Evolutionary conservation across 1,140 invertebrate species (phyloP), one percentile per base, ranked within the genome.

Genomic region (Planococcus citri): DNA sequence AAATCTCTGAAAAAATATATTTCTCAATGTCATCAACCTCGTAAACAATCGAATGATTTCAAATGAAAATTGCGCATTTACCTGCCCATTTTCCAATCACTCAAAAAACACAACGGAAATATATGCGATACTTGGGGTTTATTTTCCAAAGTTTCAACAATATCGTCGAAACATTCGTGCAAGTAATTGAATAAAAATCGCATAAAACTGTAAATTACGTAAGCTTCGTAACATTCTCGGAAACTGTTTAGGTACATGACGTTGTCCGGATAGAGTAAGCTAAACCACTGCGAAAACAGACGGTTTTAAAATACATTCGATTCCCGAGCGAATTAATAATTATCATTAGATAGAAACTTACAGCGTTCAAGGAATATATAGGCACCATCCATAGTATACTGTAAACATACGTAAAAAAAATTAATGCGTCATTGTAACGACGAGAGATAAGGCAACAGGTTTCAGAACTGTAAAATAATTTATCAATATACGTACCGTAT

Each of bases 151-250:
- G 85, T 84, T 27, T 86, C 86, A 78, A 93, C 91, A 60, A 96
- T 79, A 77, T 90, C 87, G 78, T 86, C 84, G 75, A 90, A 87
- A 73, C 90, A 86, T 73, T 80, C 78, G 80, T 92, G 88, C 57
- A 97, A 81, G 79, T 93, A 97, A 75, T 92, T 94, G 67, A 97
- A 79, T 60, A 98, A 80, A 79, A 92, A 97, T 76, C 90, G 91
- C 92, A 97, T 95, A 76, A 97, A 97, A 81, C 95, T 97, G 77
- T 97, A 97, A 75, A 98, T 97, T 0, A 96, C 94, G 84, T 95
- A 97, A 12, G 89, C 89, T 81, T 97, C 95, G 77, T 97, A 97
- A 78, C 94, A 97, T 82, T 97, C 94, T 78, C 94, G 82, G 27
- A 92, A 78, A 74, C 91, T 92, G 77, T 97, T 93, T 75, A 96